These are phyloP conservation scores for Lasioglossum baleicum DNA, from an alignment of 1,140 invertebrate genomes.

Conservation along the genomic window DNA sequence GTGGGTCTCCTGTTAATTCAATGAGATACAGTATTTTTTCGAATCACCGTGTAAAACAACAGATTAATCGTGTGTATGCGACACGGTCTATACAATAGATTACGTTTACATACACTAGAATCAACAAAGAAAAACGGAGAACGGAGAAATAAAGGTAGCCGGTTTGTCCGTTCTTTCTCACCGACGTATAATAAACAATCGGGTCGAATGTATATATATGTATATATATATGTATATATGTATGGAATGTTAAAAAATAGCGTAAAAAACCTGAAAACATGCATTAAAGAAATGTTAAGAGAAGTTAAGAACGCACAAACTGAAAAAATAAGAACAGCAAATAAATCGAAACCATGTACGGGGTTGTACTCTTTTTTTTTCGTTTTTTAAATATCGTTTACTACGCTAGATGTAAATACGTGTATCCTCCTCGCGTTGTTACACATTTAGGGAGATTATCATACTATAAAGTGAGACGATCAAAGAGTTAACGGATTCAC, in stretches of 20 bases:
- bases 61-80: no score
- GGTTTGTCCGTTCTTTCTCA: not conserved
- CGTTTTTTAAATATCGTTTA: no score
- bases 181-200: no score
- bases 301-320: constrained; percentile 66
- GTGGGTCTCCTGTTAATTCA: constrained; percentile 78
- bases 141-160: constrained; percentile 47
- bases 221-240: not conserved
- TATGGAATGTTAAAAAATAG: constrained; percentile 60
- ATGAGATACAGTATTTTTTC: constrained; percentile 62
- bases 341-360: constrained; percentile 51
- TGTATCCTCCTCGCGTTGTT: constrained; percentile 13
- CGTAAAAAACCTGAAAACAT: constrained; percentile 78
- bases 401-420: constrained; percentile 39
- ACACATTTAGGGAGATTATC: not conserved
- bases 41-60: no score
- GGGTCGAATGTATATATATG: no score
- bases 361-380: not conserved
- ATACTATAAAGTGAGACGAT: constrained; percentile 33
- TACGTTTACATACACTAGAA: constrained; percentile 71
- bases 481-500: not conserved
- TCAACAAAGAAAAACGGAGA: constrained; percentile 58
- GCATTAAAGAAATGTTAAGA: constrained; percentile 73
- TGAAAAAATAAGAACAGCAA: constrained; percentile 64
- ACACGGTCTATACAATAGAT: constrained; percentile 52